A percentile compares a stretch with the other conserved stretches of the same genome.
Conservation (phyloP, 64 coral and sea anemone genomes). For the Dendronephthya gigantea region DNA sequence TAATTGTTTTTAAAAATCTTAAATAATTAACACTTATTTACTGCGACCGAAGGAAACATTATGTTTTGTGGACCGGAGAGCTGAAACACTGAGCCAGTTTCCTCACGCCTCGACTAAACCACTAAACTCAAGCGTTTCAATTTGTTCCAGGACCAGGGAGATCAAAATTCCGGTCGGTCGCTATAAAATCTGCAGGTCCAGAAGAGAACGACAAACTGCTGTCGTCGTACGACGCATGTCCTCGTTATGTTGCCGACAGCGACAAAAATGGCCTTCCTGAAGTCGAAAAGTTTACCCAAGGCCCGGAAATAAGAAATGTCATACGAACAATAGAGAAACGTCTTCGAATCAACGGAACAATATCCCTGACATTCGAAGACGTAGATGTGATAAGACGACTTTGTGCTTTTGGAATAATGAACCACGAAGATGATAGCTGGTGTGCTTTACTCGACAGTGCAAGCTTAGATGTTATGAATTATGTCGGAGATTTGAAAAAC, state of each 20-base stretch:
- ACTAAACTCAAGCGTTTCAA: no score
- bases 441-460: constrained; percentile 37
- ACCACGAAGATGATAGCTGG: constrained; percentile 40
- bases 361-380: constrained; percentile 29
- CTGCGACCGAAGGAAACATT: no score
- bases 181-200: constrained; percentile 31
- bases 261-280: constrained; percentile 27
- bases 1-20: no score
- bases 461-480: constrained; percentile 31
- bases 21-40: no score
- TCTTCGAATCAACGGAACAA: constrained; percentile 38
- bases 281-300: constrained; percentile 20
- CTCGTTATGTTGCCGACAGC: constrained; percentile 22
- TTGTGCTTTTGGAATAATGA: constrained; percentile 57
- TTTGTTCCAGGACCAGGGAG: no score
- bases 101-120: no score
- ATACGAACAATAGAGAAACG: constrained; percentile 30
- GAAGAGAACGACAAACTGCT: constrained; percentile 40
- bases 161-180: constrained; percentile 49
- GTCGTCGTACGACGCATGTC: constrained; percentile 36
- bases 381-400: constrained; percentile 30
- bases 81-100: no score
- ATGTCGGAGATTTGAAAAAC: constrained; percentile 30
- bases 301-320: constrained; percentile 27
- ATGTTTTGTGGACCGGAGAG: no score